phyloP scores from a whole-genome alignment of 2,888 invertebrate genomes.

The Drosophila sordidapex region DNA sequence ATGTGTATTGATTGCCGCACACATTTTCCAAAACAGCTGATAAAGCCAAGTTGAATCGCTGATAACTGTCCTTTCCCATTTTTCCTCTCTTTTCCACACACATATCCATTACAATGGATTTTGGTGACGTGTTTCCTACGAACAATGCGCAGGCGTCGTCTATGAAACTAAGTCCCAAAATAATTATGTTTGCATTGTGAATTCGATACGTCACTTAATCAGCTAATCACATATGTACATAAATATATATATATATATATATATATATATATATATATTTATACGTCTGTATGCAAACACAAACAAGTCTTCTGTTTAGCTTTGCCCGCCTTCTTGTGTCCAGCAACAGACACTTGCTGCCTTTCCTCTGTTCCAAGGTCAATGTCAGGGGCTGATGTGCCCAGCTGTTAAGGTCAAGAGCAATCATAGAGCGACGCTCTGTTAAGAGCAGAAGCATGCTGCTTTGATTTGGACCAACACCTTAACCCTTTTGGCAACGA shows the following conservation, averaged over 20 bases:
- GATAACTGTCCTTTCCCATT: slow-evolving; percentile 29
- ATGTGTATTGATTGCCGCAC: slow-evolving; percentile 37
- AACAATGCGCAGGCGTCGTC: slow-evolving; percentile 42
- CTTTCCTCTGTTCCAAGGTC: slow-evolving; percentile 58
- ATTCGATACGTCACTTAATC: slow-evolving; percentile 33
- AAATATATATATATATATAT: neutral
- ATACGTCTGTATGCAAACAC: neutral
- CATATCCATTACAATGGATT: slow-evolving; percentile 7
- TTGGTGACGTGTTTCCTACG: slow-evolving; percentile 27
- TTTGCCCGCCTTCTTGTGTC: neutral
- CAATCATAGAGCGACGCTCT: neutral
- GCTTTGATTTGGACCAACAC: slow-evolving; percentile 16
- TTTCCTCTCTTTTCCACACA: neutral
- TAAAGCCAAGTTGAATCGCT: slow-evolving; percentile 17
- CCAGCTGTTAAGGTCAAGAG: slow-evolving; percentile 41
- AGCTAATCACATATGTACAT: neutral
- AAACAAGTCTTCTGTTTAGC: neutral
- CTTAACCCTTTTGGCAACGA: neutral
- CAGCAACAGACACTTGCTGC: slow-evolving; percentile 53
- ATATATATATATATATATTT: neutral
- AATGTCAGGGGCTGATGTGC: slow-evolving; percentile 34
- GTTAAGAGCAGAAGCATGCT: neutral
- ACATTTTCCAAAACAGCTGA: slow-evolving; percentile 47
- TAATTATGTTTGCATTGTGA: slow-evolving; percentile 16
- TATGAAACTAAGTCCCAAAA: slow-evolving; percentile 2